Conservation (phyloP, 2,888 invertebrate species). For the Limenitis camilla region DNA sequence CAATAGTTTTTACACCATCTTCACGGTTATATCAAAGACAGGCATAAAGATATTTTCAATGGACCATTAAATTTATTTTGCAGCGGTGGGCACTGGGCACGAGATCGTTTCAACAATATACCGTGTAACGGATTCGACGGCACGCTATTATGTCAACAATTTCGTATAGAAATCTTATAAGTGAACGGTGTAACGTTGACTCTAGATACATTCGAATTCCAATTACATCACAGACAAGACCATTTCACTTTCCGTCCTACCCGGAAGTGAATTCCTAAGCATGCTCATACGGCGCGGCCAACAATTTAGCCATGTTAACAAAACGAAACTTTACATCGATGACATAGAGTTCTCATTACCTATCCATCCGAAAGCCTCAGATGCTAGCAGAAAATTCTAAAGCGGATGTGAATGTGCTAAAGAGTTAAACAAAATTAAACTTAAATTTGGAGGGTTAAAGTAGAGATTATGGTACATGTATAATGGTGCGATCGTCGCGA, state of each 20-base stretch:
- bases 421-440: conserved; percentile 55
- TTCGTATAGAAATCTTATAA: conserved; percentile 65
- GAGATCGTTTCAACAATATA: conserved; percentile 35
- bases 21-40: conserved; percentile 27
- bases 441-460: conserved; percentile 59
- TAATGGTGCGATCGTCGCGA: conserved; percentile 57
- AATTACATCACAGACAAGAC: conserved; percentile 74
- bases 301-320: conserved; percentile 42
- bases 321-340: conserved; percentile 41
- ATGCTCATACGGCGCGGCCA: conserved; percentile 68
- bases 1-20: conserved; percentile 34
- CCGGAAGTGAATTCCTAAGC: conserved; percentile 75
- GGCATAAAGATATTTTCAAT: conserved; percentile 27
- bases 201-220: conserved; percentile 75
- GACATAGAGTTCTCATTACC: conserved; percentile 39
- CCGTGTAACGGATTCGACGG: conserved; percentile 31
- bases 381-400: conserved; percentile 60
- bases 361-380: conserved; percentile 45
- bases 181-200: conserved; percentile 70
- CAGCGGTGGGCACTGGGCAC: conserved; percentile 42
- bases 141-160: conserved; percentile 66
- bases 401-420: conserved; percentile 68
- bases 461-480: conserved; percentile 46
- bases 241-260: conserved; percentile 75
- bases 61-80: conserved; percentile 24